A percentile compares a stretch with the other conserved stretches of the same genome.
Evolutionary conservation across 1,140 invertebrate genomes (phyloP).

Genomic region (Steinernema khuongi): DNA sequence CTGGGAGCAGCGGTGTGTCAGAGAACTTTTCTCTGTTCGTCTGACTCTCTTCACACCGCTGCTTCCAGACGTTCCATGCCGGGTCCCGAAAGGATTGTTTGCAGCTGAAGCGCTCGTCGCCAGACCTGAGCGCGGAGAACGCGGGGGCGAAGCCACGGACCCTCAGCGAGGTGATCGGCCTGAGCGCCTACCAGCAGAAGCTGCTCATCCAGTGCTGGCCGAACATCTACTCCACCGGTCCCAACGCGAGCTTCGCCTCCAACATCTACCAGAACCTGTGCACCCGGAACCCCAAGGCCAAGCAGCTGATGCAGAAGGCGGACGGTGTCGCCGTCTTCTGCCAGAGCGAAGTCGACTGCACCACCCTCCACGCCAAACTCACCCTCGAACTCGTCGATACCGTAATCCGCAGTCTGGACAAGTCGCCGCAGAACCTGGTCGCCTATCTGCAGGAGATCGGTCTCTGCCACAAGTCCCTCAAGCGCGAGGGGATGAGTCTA

Average conservation of each 20-base stretch:
- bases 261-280: slow-evolving; percentile 33
- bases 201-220: slow-evolving; percentile 50
- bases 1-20: slow-evolving; percentile 18
- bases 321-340: slow-evolving; percentile 48
- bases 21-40: slow-evolving; percentile 18
- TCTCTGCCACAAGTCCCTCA: slow-evolving; percentile 34
- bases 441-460: slow-evolving; percentile 43
- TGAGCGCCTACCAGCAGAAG: slow-evolving; percentile 44
- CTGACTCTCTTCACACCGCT: not conserved
- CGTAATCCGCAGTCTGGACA: slow-evolving; percentile 43
- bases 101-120: slow-evolving; percentile 37
- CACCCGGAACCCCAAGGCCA: slow-evolving; percentile 42
- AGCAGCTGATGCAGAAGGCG: slow-evolving; percentile 44
- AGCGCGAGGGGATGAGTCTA: slow-evolving; percentile 37
- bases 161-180: slow-evolving; percentile 38
- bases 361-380: slow-evolving; percentile 42
- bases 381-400: slow-evolving; percentile 45
- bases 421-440: slow-evolving; percentile 32
- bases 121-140: slow-evolving; percentile 27
- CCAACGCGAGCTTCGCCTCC: slow-evolving; percentile 41
- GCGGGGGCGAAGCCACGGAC: slow-evolving; percentile 15
- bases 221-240: slow-evolving; percentile 48
- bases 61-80: not conserved
- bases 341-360: slow-evolving; percentile 44
- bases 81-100: slow-evolving; percentile 12